phyloP scores from a whole-genome alignment of 2,888 invertebrate species.

The Nomada ferruginata region DNA sequence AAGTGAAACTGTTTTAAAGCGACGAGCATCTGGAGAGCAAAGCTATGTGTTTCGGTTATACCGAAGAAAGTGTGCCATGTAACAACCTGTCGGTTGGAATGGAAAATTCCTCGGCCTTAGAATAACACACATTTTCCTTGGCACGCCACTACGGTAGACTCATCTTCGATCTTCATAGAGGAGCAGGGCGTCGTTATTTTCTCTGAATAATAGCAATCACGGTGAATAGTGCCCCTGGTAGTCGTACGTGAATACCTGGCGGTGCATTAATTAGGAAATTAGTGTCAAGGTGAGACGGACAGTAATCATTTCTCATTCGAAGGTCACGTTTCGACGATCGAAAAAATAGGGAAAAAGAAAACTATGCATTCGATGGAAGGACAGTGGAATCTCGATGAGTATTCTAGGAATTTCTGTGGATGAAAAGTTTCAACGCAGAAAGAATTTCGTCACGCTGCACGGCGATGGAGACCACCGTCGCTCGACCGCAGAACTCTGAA shows the following conservation, averaged over 20 bases:
- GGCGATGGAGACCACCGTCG: slow-evolving; percentile 32
- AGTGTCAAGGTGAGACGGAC: slow-evolving; percentile 8
- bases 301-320: not conserved
- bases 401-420: slow-evolving; percentile 5
- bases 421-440: not conserved
- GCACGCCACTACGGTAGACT: not conserved
- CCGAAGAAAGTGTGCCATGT: slow-evolving; percentile 64
- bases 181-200: not conserved
- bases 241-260: not conserved
- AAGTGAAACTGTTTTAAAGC: slow-evolving; percentile 62
- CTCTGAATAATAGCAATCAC: not conserved
- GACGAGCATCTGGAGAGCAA: slow-evolving; percentile 10
- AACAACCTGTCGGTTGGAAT: slow-evolving; percentile 53
- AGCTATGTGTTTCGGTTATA: slow-evolving; percentile 42
- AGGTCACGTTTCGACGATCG: not conserved
- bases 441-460: slow-evolving; percentile 37
- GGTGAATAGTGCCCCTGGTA: not conserved
- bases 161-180: no score
- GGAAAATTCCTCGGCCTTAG: slow-evolving; percentile 51
- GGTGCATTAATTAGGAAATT: not conserved
- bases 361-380: not conserved
- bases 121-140: slow-evolving; percentile 42
- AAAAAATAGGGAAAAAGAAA: not conserved
- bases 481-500: slow-evolving; percentile 11
- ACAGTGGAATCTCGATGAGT: not conserved